Conservation (phyloP, 2,888 invertebrate genomes). For the Periphyllus acericola region DNA sequence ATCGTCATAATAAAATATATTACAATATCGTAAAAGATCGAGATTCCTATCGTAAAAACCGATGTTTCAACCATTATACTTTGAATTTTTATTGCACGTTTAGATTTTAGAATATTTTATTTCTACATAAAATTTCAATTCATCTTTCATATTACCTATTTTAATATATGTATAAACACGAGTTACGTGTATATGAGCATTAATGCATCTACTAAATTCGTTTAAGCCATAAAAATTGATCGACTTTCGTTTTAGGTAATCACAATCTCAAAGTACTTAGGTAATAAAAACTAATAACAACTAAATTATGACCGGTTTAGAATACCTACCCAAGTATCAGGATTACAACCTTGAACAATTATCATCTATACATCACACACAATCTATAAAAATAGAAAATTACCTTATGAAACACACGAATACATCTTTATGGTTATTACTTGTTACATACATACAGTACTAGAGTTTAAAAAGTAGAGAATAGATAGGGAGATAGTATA, state of each 20-base stretch:
- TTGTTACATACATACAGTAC: not conserved
- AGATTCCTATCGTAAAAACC: not conserved
- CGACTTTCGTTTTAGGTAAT: conserved; percentile 22
- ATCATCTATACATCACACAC: conserved; percentile 9
- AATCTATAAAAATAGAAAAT: not conserved
- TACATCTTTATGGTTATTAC: not conserved
- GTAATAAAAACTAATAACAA: conserved; percentile 21
- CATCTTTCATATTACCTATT: not conserved
- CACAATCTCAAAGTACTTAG: not conserved
- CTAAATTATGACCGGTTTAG: conserved; percentile 50
- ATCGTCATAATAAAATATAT: not conserved
- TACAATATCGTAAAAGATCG: not conserved
- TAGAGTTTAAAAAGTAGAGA: too few species aligned
- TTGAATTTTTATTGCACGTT: not conserved
- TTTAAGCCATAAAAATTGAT: conserved; percentile 3
- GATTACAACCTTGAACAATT: conserved; percentile 20
- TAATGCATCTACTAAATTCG: not conserved
- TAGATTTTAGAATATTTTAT: not conserved
- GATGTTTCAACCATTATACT: not conserved
- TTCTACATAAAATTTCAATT: not conserved
- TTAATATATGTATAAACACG: not conserved
- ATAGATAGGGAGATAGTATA: not conserved
- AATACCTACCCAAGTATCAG: not conserved
- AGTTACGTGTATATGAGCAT: not conserved
- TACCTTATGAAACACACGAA: not conserved